These are phyloP conservation scores for Hoplodrina blanda DNA, from an alignment of 2,888 invertebrate species.

Conservation along the genomic window DNA sequence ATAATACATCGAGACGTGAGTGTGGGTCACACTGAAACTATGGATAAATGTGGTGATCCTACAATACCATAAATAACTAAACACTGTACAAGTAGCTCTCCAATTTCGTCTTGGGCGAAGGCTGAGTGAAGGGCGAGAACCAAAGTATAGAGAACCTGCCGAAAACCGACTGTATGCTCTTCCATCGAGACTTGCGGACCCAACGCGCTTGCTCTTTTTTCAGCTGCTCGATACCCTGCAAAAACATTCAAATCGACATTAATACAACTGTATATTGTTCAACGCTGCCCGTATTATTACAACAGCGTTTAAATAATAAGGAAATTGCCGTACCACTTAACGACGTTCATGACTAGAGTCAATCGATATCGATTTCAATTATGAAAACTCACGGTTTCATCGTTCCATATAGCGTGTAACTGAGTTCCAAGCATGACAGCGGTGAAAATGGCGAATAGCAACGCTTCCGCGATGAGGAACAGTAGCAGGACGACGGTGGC, in stretches of 20 bases:
- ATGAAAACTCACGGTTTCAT: conserved; percentile 95
- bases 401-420: conserved; percentile 99
- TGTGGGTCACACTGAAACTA: conserved; percentile 46
- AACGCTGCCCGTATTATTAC: background rate
- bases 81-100: conserved; percentile 96
- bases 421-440: conserved; percentile 99
- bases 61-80: conserved; percentile 79
- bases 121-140: conserved; percentile 98
- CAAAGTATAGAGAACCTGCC: conserved; percentile 98
- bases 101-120: conserved; percentile 94
- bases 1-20: conserved; percentile 61
- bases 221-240: conserved; percentile 98
- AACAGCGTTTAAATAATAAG: background rate
- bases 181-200: conserved; percentile 98
- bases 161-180: conserved; percentile 98
- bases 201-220: conserved; percentile 98
- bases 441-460: conserved; percentile 99
- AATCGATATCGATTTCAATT: conserved; percentile 68
- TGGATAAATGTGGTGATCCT: conserved; percentile 33
- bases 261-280: background rate
- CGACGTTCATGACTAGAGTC: conserved; percentile 57
- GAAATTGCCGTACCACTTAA: background rate
- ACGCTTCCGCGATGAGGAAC: conserved; percentile 97
- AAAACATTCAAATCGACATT: conserved; percentile 16
- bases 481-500: conserved; percentile 98